Evolutionary conservation across 2,797 vertebrate species (phyloP).

Genomic region (Loriculus beryllinus): DNA sequence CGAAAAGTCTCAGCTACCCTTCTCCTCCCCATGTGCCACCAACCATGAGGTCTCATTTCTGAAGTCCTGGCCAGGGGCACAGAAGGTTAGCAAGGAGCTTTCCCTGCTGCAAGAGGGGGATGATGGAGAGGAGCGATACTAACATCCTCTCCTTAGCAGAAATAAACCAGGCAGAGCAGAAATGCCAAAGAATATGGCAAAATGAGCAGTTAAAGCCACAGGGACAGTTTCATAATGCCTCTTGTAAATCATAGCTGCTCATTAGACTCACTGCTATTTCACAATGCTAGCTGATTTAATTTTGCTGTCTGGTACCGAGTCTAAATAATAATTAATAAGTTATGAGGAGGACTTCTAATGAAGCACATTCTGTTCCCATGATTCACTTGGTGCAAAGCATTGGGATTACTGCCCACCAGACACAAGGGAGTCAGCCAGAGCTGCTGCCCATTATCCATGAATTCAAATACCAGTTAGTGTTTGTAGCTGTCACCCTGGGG

Average conservation of each 20-base stretch:
- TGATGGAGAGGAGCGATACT: background rate
- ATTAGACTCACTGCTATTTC: background rate
- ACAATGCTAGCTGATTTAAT: constrained; percentile 13
- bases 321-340: constrained; percentile 58
- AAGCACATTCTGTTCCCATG: background rate
- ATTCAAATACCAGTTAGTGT: accelerated
- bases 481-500: background rate
- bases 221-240: background rate
- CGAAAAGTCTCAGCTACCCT: background rate
- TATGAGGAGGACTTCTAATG: background rate
- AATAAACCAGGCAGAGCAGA: background rate
- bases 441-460: background rate
- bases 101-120: accelerated
- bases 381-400: accelerated
- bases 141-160: background rate
- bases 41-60: accelerated
- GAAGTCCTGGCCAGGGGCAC: background rate
- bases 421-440: background rate
- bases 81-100: background rate
- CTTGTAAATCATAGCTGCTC: background rate
- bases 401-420: background rate
- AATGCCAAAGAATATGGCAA: background rate
- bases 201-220: background rate
- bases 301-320: constrained; percentile 32
- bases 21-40: background rate